Evolutionary conservation across 2,113 vertebrate species (phyloP), one percentile per base, ranked within the genome.

Genomic region (Naja naja): DNA sequence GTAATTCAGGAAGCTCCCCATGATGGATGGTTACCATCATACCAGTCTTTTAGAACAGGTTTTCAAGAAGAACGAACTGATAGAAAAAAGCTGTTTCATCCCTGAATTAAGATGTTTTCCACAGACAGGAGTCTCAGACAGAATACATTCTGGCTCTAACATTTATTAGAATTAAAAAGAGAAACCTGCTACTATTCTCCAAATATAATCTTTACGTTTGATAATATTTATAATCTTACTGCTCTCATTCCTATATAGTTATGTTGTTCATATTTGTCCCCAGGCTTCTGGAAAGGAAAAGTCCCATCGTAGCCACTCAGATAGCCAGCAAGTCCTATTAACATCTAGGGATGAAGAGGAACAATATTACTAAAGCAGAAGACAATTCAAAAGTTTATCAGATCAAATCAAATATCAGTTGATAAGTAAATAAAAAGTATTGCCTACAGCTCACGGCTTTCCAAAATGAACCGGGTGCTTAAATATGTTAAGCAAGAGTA

Each of bases 181-280:
- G 34, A 43, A 69, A 87, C 23, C 9, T 5, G 8, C 86, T 34
- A 12, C 1, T 54, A 3, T 54, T 86, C 55, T 20, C 34, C n/a
- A 87, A 27, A 55, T 11, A 64, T 43, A 49, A 49, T 49, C 7
- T 49, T 49, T 9, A 49, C 0, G 9, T 49, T 49, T 49, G 47
- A 49, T 49, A 49, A 1, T 7, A 7, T 5, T 64, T 27, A 90
- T n/a, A 94, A 30, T n/a, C 98, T 97, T 98, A 99, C 99, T 96
- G 98, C 99, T 99, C 99, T 98, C 99, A 99, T 99, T 58, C 99
- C 99, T 96, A 98, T 27, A 90, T 99, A 99, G 97, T 96, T 98
- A 97, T 99, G 99, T 86, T 98, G 97, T 88, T 98, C 98, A n/a
- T 99, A 99, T 96, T 97, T 98, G 97, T 99, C 99, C 90, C 99